phyloP scores from a whole-genome alignment of 1,140 invertebrate genomes.

The Drosophila auraria region DNA sequence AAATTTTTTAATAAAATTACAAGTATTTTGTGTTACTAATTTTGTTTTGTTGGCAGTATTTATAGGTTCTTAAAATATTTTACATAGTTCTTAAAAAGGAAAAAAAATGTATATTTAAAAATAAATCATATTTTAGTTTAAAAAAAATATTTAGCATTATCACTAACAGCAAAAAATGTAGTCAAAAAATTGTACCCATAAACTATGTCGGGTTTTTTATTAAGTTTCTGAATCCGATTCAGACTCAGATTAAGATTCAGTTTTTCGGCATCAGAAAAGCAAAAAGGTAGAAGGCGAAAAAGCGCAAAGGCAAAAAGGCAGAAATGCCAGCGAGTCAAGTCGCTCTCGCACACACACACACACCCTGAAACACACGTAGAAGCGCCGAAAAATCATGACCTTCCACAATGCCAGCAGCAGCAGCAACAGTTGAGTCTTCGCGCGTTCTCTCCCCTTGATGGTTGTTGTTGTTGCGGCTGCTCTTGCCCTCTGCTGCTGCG shows the following conservation, averaged over 20 bases:
- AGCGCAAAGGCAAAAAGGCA: constrained; percentile 37
- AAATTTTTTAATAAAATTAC: no score
- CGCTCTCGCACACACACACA: constrained; percentile 36
- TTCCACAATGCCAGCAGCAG: constrained; percentile 84
- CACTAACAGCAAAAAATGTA: no score
- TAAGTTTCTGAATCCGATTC: constrained; percentile 49
- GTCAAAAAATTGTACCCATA: background rate
- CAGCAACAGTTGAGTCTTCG: constrained; percentile 62
- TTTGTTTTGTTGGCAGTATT: background rate
- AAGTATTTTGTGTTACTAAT: background rate
- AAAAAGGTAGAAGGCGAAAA: constrained; percentile 16
- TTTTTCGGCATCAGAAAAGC: constrained; percentile 39
- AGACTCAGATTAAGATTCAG: constrained; percentile 41
- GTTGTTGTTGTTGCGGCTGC: constrained; percentile 19
- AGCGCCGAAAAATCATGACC: constrained; percentile 82
- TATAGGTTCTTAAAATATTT: background rate
- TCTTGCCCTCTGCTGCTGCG: constrained; percentile 50
- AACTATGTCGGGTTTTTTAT: background rate
- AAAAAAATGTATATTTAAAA: no score
- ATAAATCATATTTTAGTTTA: no score
- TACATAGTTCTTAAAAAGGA: background rate
- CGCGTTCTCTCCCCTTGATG: constrained; percentile 26
- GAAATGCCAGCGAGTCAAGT: constrained; percentile 75
- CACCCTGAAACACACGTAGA: constrained; percentile 22
- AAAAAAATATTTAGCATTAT: no score